Evolutionary conservation across 1,140 invertebrate species (phyloP).

Genomic region (Pinna nobilis): DNA sequence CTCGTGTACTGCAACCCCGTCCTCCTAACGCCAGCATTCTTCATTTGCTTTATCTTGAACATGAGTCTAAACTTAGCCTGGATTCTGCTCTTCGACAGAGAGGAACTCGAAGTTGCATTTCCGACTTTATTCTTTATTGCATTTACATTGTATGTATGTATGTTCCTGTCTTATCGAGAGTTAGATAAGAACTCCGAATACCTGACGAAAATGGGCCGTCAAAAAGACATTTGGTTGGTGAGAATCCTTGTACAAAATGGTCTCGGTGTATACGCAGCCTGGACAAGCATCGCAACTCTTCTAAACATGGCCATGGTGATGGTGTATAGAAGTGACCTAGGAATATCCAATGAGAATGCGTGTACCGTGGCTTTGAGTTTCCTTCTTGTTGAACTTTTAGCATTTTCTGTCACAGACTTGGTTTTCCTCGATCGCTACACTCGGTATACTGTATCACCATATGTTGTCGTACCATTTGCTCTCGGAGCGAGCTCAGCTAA

Average conservation of each 20-base stretch:
- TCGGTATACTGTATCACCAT: conserved; percentile 65
- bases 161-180: conserved; percentile 51
- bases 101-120: conserved; percentile 48
- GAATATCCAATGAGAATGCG: conserved; percentile 36
- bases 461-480: conserved; percentile 63
- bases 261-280: conserved; percentile 66
- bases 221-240: conserved; percentile 62
- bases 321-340: conserved; percentile 35
- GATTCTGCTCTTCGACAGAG: conserved; percentile 66
- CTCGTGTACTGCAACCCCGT: conserved; percentile 48
- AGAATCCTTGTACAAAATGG: conserved; percentile 72
- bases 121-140: conserved; percentile 50
- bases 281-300: conserved; percentile 67
- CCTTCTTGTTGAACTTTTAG: conserved; percentile 49
- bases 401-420: conserved; percentile 58
- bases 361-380: conserved; percentile 53
- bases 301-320: conserved; percentile 63
- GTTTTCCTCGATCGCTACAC: conserved; percentile 60
- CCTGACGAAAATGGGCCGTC: conserved; percentile 40
- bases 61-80: conserved; percentile 62
- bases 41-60: conserved; percentile 52
- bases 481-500: conserved; percentile 59
- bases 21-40: conserved; percentile 52
- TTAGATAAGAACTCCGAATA: conserved; percentile 29
- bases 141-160: conserved; percentile 56